Evolutionary conservation across 1,140 invertebrate species (phyloP), one percentile per base, ranked within the genome.

Genomic region (Teleopsis dalmanni): DNA sequence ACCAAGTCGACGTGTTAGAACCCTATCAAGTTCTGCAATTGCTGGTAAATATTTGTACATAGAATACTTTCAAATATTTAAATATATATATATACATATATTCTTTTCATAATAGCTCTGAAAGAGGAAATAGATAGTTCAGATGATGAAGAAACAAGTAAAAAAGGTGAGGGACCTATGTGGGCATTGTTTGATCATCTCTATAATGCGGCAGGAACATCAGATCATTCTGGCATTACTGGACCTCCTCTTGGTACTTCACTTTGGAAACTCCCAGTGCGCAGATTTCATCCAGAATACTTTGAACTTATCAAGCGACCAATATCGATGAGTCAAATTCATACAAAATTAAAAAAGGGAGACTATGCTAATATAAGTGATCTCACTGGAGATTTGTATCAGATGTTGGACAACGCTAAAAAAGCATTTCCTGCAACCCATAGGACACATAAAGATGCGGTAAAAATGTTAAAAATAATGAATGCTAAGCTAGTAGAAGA

Each of bases 331-430:
- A 82, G 85, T 46, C 91, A 97, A 73, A 96, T 99, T 48, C 82
- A 87, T 52, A 85, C 87, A 41, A 95, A 95, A 75, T 81, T 97
- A 19, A 85, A 91, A 71, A 83, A 81, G 62, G 86, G 87, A 18
- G 81, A 83, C 54, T 98, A 98, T 72, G 84, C 81, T 4, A 89
- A 85, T 13, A 73, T 97, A 3, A 87, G 83, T 51, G 90, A 96
- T 72, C 81, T 98, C 46, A 88, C 90, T n/a, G 84, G 84, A 1
- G 95, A 98, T 67, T 81, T 98, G 76, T 95, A 95, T 68, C 82
- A 96, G n/a, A 95, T 99, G 85, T 95, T 98, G 76, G 89, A 97
- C 67, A 97, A 97, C 78, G 93, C 94, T 18, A 91, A 91, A 68
- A 84, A 85, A 57, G 97, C 95, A 66, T 96, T 96, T 71, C 72